Evolutionary conservation across 2,113 vertebrate species (phyloP), one percentile per base, ranked within the genome.

Genomic region (Nothocercus julius): DNA sequence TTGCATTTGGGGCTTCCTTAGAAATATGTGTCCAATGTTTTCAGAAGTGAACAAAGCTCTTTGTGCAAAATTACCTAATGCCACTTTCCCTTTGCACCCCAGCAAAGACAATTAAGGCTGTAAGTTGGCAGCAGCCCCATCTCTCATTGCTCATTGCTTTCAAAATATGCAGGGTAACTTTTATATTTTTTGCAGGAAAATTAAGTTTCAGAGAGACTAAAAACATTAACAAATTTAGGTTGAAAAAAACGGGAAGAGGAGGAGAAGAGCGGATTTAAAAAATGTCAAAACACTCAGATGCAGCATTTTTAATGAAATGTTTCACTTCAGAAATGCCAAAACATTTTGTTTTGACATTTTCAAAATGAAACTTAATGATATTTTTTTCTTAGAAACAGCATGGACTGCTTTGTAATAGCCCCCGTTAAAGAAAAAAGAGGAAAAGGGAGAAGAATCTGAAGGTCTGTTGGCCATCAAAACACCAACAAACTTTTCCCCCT

Each of bases 301-400:
- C 47, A 92, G 77, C 92, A 82, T 94, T 94, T 96, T 95, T 95
- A 97, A 96, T 96, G 96, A 95, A 97, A 95, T 86, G 95, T 97
- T 97, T 97, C 81, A 84, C 95, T 97, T 94, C 87, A 76, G 95
- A 97, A 97, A 97, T 97, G 96, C 96, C 96, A 97, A 97, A 97
- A 97, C 96, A 96, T 96, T 97, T 97, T 96, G 95, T 97, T 97
- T 96, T 97, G 96, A 97, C 96, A 95, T 97, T 97, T 95, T 82
- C 89, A 68, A 89, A 95, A 85, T 64, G 86, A 75, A 97, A 92
- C 69, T 64, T 94, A 93, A 95, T 93, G 95, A 92, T 90, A 64
- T 94, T 89, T 90, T 44, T 49, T 83, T 28, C 51, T 72, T 75
- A 28, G 73, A 51, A 87, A 62, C 77, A 87, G 68, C 91, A 76